These are phyloP conservation scores for Trachymyrmex cornetzi DNA, from an alignment of 1,140 invertebrate species.

Conservation along the genomic window DNA sequence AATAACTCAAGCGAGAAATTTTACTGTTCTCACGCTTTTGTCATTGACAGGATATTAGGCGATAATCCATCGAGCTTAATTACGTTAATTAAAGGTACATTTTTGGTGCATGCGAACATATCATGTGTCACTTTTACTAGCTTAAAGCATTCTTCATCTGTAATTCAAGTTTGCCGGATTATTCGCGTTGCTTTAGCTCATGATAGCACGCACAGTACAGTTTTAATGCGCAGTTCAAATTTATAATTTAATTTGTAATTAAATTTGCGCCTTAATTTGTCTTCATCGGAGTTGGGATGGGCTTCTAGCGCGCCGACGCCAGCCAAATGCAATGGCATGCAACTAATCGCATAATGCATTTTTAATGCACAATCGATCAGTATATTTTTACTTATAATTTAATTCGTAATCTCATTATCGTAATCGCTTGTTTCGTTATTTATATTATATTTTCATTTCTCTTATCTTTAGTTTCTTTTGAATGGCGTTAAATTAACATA, in stretches of 20 bases:
- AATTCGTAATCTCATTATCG: slow-evolving; percentile 9
- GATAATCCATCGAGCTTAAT: slow-evolving; percentile 30
- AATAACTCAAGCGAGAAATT: slow-evolving; percentile 51
- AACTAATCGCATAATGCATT: slow-evolving; percentile 46
- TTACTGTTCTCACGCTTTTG: slow-evolving; percentile 45
- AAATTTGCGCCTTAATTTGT: slow-evolving; percentile 40
- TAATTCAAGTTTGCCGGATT: slow-evolving; percentile 29
- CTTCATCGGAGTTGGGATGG: slow-evolving; percentile 11
- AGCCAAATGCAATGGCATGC: slow-evolving; percentile 5
- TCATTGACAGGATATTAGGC: slow-evolving; percentile 31
- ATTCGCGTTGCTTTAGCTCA: slow-evolving; percentile 12
- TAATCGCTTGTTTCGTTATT: background rate
- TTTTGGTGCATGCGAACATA: background rate
- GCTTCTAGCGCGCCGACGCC: background rate
- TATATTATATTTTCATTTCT: background rate
- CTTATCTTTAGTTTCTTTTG: background rate
- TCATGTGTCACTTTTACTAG: background rate
- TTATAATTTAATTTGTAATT: slow-evolving; percentile 61
- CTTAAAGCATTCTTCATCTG: slow-evolving; percentile 31
- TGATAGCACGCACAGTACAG: background rate
- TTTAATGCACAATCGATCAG: slow-evolving; percentile 49
- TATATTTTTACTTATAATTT: slow-evolving; percentile 26
- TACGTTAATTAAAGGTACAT: slow-evolving; percentile 4
- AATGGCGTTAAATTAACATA: background rate
- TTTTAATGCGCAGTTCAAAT: slow-evolving; percentile 50